Percentiles rank a stretch among this genome's conserved stretches.
These are phyloP conservation scores for Lepidocolaptes lacrymiger DNA, from an alignment of 2,797 vertebrate species.

Conservation along the genomic window DNA sequence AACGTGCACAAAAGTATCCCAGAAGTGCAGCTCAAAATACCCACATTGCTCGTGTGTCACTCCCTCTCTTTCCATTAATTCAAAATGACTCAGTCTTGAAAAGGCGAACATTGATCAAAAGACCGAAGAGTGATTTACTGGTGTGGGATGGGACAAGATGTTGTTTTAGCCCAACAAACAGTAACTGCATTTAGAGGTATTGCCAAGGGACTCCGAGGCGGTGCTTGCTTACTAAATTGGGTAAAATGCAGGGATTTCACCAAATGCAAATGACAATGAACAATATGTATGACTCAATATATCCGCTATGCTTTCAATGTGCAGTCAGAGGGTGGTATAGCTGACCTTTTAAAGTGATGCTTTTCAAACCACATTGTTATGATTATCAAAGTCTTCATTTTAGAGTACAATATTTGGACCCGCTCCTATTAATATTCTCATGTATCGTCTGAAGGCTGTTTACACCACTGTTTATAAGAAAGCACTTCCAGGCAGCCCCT, in stretches of 20 bases:
- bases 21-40: background rate
- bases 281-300: slow-evolving; percentile 82
- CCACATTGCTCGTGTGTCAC: background rate
- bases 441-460: background rate
- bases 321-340: slow-evolving; percentile 58
- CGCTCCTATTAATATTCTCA: background rate
- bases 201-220: slow-evolving; percentile 61
- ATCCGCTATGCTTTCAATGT: slow-evolving; percentile 77
- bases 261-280: slow-evolving; percentile 83
- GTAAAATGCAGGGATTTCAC: slow-evolving; percentile 81
- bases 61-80: slow-evolving; percentile 21
- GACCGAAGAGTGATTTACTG: slow-evolving; percentile 33
- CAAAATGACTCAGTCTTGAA: slow-evolving; percentile 26
- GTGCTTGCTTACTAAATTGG: slow-evolving; percentile 73
- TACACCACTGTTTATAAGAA: background rate
- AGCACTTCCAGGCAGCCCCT: background rate
- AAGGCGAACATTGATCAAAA: slow-evolving; percentile 41
- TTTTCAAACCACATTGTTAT: slow-evolving; percentile 79
- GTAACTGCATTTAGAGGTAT: slow-evolving; percentile 36
- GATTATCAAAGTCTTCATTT: slow-evolving; percentile 64
- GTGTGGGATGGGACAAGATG: background rate
- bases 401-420: slow-evolving; percentile 49
- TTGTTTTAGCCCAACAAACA: slow-evolving; percentile 44
- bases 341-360: slow-evolving; percentile 78
- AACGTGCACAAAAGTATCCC: background rate